Conservation (phyloP, 2,888 invertebrate species). For the Dione vanillae region DNA sequence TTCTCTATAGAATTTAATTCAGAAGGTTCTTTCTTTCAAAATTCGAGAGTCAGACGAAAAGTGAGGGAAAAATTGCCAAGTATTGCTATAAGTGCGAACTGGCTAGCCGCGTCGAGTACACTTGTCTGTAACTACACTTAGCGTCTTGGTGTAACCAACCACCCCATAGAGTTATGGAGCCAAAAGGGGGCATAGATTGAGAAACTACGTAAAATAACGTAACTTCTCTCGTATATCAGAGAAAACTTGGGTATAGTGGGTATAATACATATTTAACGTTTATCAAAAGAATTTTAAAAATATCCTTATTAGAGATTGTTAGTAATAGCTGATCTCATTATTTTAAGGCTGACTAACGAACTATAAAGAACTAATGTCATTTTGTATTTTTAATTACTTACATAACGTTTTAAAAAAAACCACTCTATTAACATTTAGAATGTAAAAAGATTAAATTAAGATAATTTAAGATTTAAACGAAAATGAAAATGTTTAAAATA, state of each 20-base stretch:
- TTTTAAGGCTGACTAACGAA: neutral
- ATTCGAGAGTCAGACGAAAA: slow-evolving; percentile 4
- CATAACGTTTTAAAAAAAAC: too few species aligned
- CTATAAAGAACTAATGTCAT: too few species aligned
- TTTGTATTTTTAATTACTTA: too few species aligned
- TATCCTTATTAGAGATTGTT: neutral
- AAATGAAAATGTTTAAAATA: too few species aligned
- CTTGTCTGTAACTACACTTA: slow-evolving; percentile 33
- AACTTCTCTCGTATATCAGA: too few species aligned
- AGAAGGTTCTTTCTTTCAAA: neutral
- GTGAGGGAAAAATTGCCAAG: neutral
- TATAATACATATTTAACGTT: neutral
- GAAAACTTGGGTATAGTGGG: too few species aligned
- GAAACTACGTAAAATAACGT: neutral
- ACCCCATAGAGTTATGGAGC: neutral
- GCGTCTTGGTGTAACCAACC: slow-evolving; percentile 7
- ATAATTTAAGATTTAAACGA: too few species aligned
- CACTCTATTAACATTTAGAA: too few species aligned
- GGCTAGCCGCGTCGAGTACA: slow-evolving; percentile 33
- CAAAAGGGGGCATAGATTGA: neutral
- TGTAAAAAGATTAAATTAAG: too few species aligned
- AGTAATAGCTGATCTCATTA: neutral
- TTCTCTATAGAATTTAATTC: slow-evolving; percentile 11
- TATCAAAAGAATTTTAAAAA: neutral
- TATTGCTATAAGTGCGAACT: slow-evolving; percentile 15